Conservation (phyloP, 2,113 vertebrate species). For the Seriola aureovittata region DNA sequence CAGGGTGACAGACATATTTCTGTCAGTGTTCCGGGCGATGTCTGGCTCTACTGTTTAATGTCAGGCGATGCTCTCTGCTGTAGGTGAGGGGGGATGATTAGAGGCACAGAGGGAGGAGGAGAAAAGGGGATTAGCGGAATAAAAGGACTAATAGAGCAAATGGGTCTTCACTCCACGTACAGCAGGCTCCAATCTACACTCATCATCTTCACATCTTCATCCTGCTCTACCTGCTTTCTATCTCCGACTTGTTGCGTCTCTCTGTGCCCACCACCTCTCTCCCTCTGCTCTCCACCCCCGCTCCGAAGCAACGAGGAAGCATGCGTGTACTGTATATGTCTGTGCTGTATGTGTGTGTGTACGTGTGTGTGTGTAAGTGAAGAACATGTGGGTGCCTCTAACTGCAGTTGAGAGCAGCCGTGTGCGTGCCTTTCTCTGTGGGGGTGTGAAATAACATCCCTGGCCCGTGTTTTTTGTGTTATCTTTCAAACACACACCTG, state of each 20-base stretch:
- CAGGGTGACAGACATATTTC: too few species aligned
- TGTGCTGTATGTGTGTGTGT: conserved; percentile 30
- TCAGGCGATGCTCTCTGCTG: background rate
- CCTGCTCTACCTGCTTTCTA: background rate
- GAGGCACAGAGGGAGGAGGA: conserved; percentile 11
- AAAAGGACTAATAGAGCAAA: conserved; percentile 53
- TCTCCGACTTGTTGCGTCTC: conserved; percentile 67
- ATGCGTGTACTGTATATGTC: conserved; percentile 59
- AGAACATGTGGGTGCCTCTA: conserved; percentile 80
- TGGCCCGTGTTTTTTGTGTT: conserved; percentile 9
- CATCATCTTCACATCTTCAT: background rate
- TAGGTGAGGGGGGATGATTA: conserved; percentile 44
- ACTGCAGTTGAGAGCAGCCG: conserved; percentile 61
- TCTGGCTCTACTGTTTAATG: too few species aligned
- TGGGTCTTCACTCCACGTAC: background rate
- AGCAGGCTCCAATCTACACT: too few species aligned
- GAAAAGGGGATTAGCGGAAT: conserved; percentile 35
- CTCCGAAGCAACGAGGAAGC: conserved; percentile 59
- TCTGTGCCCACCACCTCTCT: conserved; percentile 38
- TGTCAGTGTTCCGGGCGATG: too few species aligned
- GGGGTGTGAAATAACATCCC: conserved; percentile 76
- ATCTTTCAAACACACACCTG: conserved; percentile 43
- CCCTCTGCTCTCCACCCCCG: conserved; percentile 66
- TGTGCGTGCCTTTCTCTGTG: conserved; percentile 65
- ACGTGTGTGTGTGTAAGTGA: conserved; percentile 19